Evolutionary conservation across 1,140 invertebrate genomes (phyloP), one percentile per base, ranked within the genome.

Genomic region (Pogonomyrmex barbatus): DNA sequence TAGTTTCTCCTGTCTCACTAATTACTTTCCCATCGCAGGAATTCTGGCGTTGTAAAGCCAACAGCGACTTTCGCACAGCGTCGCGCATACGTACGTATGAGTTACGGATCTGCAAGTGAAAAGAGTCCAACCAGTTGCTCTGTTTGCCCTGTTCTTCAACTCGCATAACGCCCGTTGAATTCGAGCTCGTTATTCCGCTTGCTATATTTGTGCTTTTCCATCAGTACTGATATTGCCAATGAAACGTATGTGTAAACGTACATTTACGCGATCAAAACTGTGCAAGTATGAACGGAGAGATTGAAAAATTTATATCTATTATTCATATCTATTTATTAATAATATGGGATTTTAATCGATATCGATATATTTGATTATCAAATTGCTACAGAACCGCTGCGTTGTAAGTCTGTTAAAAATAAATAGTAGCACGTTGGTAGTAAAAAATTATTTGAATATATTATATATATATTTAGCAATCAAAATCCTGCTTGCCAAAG

Each of bases 1-100:
- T 83, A 73, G 68, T 83, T 75, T 62, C 67, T 60, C 54, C 42
- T 60, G 79, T 60, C 68, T 47, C 68, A 42, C 45, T 83, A 83
- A 83, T 83, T 83, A 75, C 68, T 83, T 75, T 60, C 42, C 33
- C 17, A 36, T 82, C 54, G 67, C 24, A 30, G 54, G 17, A 56
- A 73, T 62, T 60, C 67, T 47, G 39, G 39, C 24, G 14, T 30
- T 42, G 33, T 24, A 39, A 67, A 79, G 12, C 65, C 24, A 47
- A 6, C n/a, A n/a, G n/a, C 42, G 30, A 60, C 67, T 82, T 82
- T 82, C 67, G 36, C 39, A 47, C n/a, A 39, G 76, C 3, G 39
- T 6, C 10, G 30, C 36, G 9, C 45, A 17, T 65, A 39, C 36
- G 36, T 12, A 30, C 75, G 75, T 67, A 56, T 67, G 47, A 70